phyloP scores from a whole-genome alignment of 2,888 invertebrate genomes.

The Leptothorax acervorum region DNA sequence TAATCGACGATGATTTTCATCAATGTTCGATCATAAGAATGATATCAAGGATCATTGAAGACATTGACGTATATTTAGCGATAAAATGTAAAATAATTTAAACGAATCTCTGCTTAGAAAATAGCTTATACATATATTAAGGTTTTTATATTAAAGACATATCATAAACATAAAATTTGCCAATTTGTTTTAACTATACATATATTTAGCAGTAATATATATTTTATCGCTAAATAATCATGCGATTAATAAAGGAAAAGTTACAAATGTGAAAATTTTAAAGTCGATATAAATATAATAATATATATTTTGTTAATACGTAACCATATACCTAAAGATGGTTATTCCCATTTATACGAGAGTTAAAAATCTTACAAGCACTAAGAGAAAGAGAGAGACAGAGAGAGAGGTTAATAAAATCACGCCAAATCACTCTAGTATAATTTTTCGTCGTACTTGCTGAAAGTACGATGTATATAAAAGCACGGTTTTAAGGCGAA shows the following conservation, averaged over 20 bases:
- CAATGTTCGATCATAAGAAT: neutral
- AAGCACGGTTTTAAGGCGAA: conserved; percentile 33
- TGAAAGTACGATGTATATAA: neutral
- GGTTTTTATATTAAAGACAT: neutral
- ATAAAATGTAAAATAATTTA: neutral
- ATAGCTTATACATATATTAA: neutral
- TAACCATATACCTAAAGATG: neutral
- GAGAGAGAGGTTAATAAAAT: conserved; percentile 12
- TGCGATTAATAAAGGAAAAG: neutral
- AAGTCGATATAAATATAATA: neutral
- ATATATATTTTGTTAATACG: neutral
- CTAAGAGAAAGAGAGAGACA: neutral
- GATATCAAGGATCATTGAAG: neutral
- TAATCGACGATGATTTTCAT: neutral
- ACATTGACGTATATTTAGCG: neutral
- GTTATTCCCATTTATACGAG: neutral
- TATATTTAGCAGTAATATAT: neutral
- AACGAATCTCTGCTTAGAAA: neutral
- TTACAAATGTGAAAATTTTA: neutral
- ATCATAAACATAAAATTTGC: neutral
- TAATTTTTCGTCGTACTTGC: conserved; percentile 30
- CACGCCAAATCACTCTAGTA: neutral
- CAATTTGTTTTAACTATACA: neutral
- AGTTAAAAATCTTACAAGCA: neutral
- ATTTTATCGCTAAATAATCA: neutral